These are phyloP conservation scores for Lasioglossum leucozonium DNA, from an alignment of 2,888 invertebrate species.

Conservation along the genomic window DNA sequence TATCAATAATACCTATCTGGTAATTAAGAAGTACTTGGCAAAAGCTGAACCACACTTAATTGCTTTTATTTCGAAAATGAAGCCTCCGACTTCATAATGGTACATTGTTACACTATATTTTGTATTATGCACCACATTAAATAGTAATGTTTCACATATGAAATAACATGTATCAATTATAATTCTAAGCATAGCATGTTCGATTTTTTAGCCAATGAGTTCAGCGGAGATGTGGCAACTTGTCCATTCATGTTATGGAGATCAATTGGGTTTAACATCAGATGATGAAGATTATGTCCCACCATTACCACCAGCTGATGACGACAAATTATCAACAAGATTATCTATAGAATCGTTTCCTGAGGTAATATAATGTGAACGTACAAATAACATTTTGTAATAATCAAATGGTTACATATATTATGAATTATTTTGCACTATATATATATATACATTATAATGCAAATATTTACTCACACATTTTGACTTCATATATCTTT, in stretches of 20 bases:
- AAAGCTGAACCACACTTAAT: conserved; percentile 8
- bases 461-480: neutral
- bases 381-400: neutral
- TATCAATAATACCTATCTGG: neutral
- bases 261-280: conserved; percentile 95
- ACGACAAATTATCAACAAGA: conserved; percentile 82
- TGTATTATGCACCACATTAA: neutral
- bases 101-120: conserved; percentile 11
- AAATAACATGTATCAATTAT: neutral
- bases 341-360: conserved; percentile 86
- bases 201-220: conserved; percentile 85
- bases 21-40: neutral
- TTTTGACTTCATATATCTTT: neutral
- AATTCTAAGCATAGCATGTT: conserved; percentile 16
- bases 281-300: conserved; percentile 95
- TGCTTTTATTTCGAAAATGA: conserved; percentile 13
- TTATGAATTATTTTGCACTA: neutral
- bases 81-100: neutral
- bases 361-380: conserved; percentile 78
- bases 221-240: conserved; percentile 87
- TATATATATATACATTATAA: neutral
- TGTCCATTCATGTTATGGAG: conserved; percentile 97
- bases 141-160: neutral
- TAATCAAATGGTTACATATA: neutral
- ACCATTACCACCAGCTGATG: conserved; percentile 74